These are phyloP conservation scores for Siniperca knerii DNA, from an alignment of 2,113 vertebrate species.

Conservation along the genomic window DNA sequence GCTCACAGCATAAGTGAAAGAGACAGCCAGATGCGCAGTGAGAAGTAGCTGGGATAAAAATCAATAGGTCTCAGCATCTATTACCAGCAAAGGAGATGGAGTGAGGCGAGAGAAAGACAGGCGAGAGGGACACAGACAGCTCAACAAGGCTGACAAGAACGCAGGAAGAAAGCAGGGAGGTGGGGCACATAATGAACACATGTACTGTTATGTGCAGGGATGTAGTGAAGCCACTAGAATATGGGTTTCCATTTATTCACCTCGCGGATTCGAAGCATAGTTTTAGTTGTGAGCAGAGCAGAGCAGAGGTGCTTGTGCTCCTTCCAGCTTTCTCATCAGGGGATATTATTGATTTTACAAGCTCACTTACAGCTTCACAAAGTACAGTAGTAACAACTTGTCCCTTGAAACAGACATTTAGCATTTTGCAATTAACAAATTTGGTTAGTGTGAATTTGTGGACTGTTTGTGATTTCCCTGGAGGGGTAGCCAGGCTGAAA, in stretches of 20 bases:
- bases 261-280: not conserved
- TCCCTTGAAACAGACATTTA: not conserved
- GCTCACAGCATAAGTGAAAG: conserved; percentile 49
- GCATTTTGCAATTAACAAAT: conserved; percentile 20
- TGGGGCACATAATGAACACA: conserved; percentile 30
- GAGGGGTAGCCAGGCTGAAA: not conserved
- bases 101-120: conserved; percentile 45
- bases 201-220: conserved; percentile 27
- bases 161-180: not conserved
- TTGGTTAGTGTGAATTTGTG: conserved; percentile 19
- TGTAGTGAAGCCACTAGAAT: conserved; percentile 18
- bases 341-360: conserved; percentile 47
- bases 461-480: conserved; percentile 24
- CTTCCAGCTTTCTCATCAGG: conserved; percentile 3
- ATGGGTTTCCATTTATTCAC: conserved; percentile 25
- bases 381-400: conserved; percentile 21
- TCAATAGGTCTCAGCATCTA: conserved; percentile 76
- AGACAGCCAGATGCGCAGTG: conserved; percentile 47
- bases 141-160: conserved; percentile 41
- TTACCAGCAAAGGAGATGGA: conserved; percentile 66
- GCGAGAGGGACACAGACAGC: conserved; percentile 46
- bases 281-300: not conserved
- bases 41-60: conserved; percentile 64
- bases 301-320: no score
- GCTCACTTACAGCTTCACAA: conserved; percentile 8